Percentiles rank a stretch among this genome's conserved stretches.
Conservation (phyloP, 2,797 vertebrate species). For the Calcarius lapponicus region DNA sequence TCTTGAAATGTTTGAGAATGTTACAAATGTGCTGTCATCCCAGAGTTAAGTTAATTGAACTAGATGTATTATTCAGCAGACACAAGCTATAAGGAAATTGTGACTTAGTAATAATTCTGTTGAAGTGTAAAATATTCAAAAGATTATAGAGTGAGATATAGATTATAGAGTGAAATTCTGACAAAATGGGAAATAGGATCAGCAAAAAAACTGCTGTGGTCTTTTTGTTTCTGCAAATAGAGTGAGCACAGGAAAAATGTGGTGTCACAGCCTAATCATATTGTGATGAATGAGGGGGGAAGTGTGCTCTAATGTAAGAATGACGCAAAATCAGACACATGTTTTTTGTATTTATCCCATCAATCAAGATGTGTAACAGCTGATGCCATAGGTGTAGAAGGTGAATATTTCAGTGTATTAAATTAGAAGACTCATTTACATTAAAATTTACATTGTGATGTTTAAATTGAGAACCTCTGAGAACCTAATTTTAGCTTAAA, state of each 20-base stretch:
- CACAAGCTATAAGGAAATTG: slow-evolving; percentile 26
- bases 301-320: not conserved
- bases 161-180: not conserved
- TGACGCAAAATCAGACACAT: not conserved
- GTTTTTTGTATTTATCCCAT: not conserved
- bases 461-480: not conserved
- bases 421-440: not conserved
- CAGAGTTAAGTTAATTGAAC: slow-evolving; percentile 25
- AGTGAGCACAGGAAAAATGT: not conserved
- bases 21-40: not conserved
- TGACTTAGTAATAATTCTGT: slow-evolving; percentile 5
- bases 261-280: not conserved
- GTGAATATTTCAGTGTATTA: slow-evolving; percentile 21
- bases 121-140: slow-evolving; percentile 16
- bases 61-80: slow-evolving; percentile 23
- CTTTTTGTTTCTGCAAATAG: not conserved
- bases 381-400: not conserved
- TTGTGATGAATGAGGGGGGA: not conserved
- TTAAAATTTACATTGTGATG: not conserved
- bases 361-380: slow-evolving; percentile 3
- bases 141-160: not conserved
- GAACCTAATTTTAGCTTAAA: slow-evolving; percentile 2
- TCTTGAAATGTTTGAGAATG: not conserved
- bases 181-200: not conserved
- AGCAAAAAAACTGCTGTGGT: not conserved